phyloP scores from a whole-genome alignment of 1,140 invertebrate genomes.

The Carposina sasakii region DNA sequence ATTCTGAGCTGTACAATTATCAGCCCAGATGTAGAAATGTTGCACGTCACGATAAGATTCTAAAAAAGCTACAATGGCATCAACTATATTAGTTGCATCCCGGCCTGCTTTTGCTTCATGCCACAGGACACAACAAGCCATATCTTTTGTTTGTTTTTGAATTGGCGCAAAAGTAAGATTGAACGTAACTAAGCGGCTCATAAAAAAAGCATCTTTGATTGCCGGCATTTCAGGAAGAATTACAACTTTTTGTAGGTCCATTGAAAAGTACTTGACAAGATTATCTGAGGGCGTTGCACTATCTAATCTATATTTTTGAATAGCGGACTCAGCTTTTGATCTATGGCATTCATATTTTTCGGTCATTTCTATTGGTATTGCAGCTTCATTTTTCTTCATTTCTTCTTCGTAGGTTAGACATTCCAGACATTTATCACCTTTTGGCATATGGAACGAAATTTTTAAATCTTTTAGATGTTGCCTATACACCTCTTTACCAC shows the following conservation, averaged over 20 bases:
- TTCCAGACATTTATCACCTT: constrained; percentile 9
- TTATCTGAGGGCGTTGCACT: too few species aligned
- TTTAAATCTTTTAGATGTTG: constrained; percentile 16
- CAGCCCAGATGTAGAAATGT: constrained; percentile 9
- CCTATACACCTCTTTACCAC: constrained; percentile 9
- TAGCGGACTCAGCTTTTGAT: constrained; percentile 11
- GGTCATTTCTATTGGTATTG: constrained; percentile 6
- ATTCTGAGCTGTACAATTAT: constrained; percentile 16
- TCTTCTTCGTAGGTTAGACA: constrained; percentile 12
- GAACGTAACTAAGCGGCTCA: constrained; percentile 15
- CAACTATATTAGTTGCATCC: constrained; percentile 12
- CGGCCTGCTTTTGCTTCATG: constrained; percentile 11
- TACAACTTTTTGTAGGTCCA: constrained; percentile 7
- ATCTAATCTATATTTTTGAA: constrained; percentile 11
- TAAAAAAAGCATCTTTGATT: constrained; percentile 13
- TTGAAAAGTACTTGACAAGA: constrained; percentile 11
- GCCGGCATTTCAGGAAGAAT: constrained; percentile 14
- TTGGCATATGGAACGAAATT: constrained; percentile 13
- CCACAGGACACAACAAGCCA: constrained; percentile 6
- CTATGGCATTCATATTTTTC: constrained; percentile 9
- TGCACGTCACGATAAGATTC: constrained; percentile 9
- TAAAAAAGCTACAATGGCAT: constrained; percentile 12
- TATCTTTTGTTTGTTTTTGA: constrained; percentile 8
- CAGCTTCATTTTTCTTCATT: too few species aligned
- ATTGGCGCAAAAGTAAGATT: constrained; percentile 20